These are phyloP conservation scores for Pipistrellus pipistrellus DNA, from an alignment of 2,797 vertebrate genomes.

Conservation along the genomic window DNA sequence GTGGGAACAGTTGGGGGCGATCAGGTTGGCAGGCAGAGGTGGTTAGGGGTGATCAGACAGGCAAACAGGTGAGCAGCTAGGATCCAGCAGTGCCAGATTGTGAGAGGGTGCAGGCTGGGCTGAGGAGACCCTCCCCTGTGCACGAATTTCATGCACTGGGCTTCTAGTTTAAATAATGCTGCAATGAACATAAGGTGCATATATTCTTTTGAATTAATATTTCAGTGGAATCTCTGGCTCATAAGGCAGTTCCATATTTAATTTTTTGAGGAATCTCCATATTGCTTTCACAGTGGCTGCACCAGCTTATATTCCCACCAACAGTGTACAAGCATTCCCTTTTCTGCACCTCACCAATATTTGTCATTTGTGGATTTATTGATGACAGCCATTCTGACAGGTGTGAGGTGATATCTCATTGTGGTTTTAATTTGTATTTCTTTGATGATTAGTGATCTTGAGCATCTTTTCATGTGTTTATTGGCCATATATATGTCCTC, in stretches of 20 bases:
- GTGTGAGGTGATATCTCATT: neutral
- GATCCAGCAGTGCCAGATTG: too few species aligned
- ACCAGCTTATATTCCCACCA: neutral
- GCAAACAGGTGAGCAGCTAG: too few species aligned
- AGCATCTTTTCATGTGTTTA: neutral
- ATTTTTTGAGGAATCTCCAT: neutral
- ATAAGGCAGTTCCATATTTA: neutral
- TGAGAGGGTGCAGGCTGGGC: too few species aligned
- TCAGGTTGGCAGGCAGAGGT: too few species aligned
- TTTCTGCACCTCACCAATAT: neutral
- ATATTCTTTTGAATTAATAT: neutral
- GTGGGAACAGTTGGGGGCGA: too few species aligned
- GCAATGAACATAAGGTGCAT: neutral
- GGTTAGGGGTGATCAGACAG: too few species aligned
- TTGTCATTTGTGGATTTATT: neutral
- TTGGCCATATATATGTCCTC: neutral
- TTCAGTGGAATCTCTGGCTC: neutral
- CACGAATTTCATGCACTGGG: too few species aligned
- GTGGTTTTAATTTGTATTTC: neutral
- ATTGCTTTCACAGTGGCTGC: neutral
- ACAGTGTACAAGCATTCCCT: neutral
- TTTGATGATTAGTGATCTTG: neutral
- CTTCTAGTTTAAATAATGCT: neutral
- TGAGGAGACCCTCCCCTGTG: too few species aligned
- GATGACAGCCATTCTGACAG: neutral